Evolutionary conservation across 2,113 vertebrate genomes (phyloP).

Genomic region (Muntiacus muntjak): DNA sequence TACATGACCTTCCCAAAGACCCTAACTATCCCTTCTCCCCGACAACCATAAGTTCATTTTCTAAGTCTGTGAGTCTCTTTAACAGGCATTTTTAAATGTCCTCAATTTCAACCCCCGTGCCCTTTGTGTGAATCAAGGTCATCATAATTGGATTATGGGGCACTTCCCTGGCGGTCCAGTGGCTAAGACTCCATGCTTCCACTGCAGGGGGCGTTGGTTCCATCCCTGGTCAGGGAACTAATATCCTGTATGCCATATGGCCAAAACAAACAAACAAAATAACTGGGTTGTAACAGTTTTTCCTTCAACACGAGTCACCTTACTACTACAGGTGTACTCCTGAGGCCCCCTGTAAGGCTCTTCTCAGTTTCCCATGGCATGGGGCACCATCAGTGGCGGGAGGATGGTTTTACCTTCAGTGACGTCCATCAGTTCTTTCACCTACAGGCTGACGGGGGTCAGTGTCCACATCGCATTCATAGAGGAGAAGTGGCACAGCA

Average conservation of each 20-base stretch:
- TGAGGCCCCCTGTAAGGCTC: background rate
- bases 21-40: background rate
- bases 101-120: fast-evolving
- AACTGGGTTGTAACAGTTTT: background rate
- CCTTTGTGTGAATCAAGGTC: background rate
- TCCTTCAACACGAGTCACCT: background rate
- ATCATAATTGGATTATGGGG: background rate
- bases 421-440: background rate
- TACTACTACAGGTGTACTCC: background rate
- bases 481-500: background rate
- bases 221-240: background rate
- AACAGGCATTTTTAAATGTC: background rate
- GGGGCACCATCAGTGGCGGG: background rate
- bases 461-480: background rate
- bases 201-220: background rate
- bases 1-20: background rate
- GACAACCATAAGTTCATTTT: background rate
- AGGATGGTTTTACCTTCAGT: background rate
- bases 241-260: background rate
- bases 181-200: background rate
- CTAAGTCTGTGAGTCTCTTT: background rate
- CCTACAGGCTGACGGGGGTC: background rate
- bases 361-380: background rate
- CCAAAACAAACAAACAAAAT: background rate
- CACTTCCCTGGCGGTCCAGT: background rate